Base-by-base conservation (phyloP, 2,888 invertebrate species). In the Yponomeuta evonymella region DNA sequence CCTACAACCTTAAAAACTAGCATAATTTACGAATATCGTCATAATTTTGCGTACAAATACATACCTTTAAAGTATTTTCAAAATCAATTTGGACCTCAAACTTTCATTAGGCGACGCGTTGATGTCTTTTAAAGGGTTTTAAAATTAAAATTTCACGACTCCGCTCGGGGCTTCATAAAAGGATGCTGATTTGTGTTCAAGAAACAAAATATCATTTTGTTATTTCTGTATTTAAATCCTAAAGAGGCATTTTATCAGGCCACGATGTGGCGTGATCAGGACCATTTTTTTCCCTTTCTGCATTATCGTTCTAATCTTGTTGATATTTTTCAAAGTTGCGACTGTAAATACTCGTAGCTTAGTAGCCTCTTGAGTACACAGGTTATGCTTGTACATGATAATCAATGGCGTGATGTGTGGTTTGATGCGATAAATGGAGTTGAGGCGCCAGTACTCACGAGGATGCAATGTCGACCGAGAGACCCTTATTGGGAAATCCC, bases 81-180 rank as follows among this genome's bases (percentile, higher is more conserved):
- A 15, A 58, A 58, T 58, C 15, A 58, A 58, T 48, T 23, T 48
- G 33, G 62, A 70, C 58, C 48, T 67, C 36, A 58, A 51, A 36
- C 67, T 68, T 30, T 48, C 29, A 23, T 51, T 0, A 29, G 67
- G 11, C 70, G 76, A 78, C 90, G 89, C 90, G 90, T 90, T 90
- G 89, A 90, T 83, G 84, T 90, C 90, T 90, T 90, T 90, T 89
- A 76, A 83, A 83, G 75, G 84, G 75, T 77, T 77, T 80, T 65
- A 30, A 11, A 29, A 12, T 30, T 65, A 29, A 58, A 58, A 58
- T 58, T 58, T 58, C 51, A 58, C 15, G 15, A 58, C 12, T 43
- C 43, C 8, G 43, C 43, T 43, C 43, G 9, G 43, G 0, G 5
- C 8, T 43, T 43, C 2, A 33, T 33, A 43, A 43, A 43, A 8